Evolutionary conservation across 1,140 invertebrate species (phyloP).

Genomic region (Trichonephila clavipes): DNA sequence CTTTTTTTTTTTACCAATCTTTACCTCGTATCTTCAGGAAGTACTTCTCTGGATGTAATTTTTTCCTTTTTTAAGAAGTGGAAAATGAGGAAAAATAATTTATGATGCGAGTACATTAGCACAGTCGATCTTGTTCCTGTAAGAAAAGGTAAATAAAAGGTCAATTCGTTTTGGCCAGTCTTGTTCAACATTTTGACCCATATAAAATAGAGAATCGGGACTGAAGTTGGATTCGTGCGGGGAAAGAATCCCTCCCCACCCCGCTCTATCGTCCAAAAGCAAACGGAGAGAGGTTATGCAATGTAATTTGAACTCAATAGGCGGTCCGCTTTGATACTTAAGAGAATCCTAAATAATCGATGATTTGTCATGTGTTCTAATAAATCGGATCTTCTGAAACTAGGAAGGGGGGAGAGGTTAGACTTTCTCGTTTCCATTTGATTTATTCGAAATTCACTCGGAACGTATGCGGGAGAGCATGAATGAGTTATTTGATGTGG

Average conservation of each 20-base stretch:
- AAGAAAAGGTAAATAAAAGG: not conserved
- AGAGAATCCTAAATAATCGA: constrained; percentile 14
- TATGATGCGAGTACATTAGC: not conserved
- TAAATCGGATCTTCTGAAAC: not conserved
- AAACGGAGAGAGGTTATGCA: not conserved
- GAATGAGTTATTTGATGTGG: not conserved
- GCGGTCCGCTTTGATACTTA: constrained; percentile 19
- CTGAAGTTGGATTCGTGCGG: not conserved
- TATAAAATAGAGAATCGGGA: constrained; percentile 5
- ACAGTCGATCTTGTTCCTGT: not conserved
- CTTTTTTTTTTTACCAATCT: not conserved
- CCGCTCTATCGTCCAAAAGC: not conserved
- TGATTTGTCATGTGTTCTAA: not conserved
- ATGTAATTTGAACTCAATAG: constrained; percentile 6
- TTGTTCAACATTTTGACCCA: constrained; percentile 32
- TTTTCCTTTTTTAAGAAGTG: not conserved
- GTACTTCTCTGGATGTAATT: not conserved
- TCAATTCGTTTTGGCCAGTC: constrained; percentile 34
- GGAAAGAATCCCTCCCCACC: not conserved
- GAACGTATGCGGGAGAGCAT: not conserved
- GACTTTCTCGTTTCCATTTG: not conserved
- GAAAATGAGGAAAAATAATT: constrained; percentile 11
- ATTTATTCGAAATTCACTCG: not conserved
- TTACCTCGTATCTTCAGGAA: not conserved
- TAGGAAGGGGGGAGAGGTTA: too few relatives aligned